Evolutionary conservation across 2,113 vertebrate species (phyloP).

Genomic region (Lampris incognitus): DNA sequence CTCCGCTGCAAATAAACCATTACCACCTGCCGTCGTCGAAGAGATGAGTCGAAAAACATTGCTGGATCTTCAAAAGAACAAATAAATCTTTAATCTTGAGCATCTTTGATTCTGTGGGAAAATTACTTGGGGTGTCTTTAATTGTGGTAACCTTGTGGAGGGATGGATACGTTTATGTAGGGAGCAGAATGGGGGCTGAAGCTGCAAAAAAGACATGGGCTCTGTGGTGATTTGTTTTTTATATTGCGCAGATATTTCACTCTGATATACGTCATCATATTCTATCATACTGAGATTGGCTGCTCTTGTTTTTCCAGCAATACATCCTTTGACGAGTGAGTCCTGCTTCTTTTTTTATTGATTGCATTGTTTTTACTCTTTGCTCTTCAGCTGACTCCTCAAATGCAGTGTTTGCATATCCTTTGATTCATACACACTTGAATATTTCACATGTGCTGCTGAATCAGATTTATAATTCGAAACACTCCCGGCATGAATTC

Average conservation of each 20-base stretch:
- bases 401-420: not conserved
- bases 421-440: not conserved
- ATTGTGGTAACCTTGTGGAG: slow-evolving; percentile 54
- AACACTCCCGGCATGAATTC: slow-evolving; percentile 38
- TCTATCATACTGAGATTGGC: slow-evolving; percentile 1
- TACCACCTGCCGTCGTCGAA: slow-evolving; percentile 55
- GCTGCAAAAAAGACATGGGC: slow-evolving; percentile 22
- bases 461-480: slow-evolving; percentile 44
- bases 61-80: slow-evolving; percentile 74
- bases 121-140: slow-evolving; percentile 66
- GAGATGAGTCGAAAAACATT: slow-evolving; percentile 62
- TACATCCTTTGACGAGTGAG: slow-evolving; percentile 3
- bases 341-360: not conserved
- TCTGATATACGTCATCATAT: slow-evolving; percentile 1
- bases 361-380: not conserved
- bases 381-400: not conserved
- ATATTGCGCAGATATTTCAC: slow-evolving; percentile 40
- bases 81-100: slow-evolving; percentile 78
- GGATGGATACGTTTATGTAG: slow-evolving; percentile 56
- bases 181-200: slow-evolving; percentile 28
- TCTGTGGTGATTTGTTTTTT: slow-evolving; percentile 43
- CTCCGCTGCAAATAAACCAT: slow-evolving; percentile 51
- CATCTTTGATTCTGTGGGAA: slow-evolving; percentile 62
- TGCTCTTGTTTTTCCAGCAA: slow-evolving; percentile 15
- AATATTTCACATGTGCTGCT: not conserved